Conservation (phyloP, 2,113 vertebrate genomes). For the Falco punctatus region DNA sequence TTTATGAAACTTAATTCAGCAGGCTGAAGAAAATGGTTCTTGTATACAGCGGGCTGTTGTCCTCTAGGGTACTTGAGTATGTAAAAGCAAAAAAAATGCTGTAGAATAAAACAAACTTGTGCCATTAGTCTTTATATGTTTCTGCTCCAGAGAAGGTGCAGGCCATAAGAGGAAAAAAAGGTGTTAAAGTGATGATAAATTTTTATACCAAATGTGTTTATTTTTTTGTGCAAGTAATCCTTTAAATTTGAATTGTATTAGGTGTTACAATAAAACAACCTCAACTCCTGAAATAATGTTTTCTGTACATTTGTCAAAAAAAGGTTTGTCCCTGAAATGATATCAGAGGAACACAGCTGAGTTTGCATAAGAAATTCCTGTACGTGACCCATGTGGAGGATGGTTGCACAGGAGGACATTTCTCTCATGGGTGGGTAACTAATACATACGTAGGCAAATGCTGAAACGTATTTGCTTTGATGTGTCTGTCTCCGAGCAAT, state of each 20-base stretch:
- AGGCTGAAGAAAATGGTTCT: constrained; percentile 84
- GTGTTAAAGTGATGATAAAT: constrained; percentile 87
- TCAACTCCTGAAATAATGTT: constrained; percentile 68
- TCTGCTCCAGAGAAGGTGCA: constrained; percentile 81
- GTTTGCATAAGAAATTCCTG: neutral
- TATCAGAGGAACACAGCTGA: neutral
- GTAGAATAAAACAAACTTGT: constrained; percentile 75
- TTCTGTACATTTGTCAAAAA: constrained; percentile 48
- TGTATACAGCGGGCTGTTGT: constrained; percentile 81
- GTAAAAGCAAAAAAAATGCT: constrained; percentile 75
- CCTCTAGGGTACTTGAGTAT: constrained; percentile 80
- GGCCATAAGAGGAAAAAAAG: constrained; percentile 65
- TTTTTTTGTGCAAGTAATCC: constrained; percentile 87
- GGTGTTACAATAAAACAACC: constrained; percentile 81
- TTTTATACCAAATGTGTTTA: constrained; percentile 89
- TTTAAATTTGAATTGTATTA: constrained; percentile 85
- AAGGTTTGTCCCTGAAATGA: neutral
- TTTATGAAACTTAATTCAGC: constrained; percentile 84
- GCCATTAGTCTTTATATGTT: constrained; percentile 84
- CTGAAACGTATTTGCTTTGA: neutral
- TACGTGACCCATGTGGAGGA: neutral
- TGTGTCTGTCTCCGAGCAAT: neutral
- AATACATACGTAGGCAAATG: neutral
- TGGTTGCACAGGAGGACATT: neutral
- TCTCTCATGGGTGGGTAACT: neutral